Evolutionary conservation across 2,113 vertebrate species (phyloP).

Genomic region (Vombatus ursinus): DNA sequence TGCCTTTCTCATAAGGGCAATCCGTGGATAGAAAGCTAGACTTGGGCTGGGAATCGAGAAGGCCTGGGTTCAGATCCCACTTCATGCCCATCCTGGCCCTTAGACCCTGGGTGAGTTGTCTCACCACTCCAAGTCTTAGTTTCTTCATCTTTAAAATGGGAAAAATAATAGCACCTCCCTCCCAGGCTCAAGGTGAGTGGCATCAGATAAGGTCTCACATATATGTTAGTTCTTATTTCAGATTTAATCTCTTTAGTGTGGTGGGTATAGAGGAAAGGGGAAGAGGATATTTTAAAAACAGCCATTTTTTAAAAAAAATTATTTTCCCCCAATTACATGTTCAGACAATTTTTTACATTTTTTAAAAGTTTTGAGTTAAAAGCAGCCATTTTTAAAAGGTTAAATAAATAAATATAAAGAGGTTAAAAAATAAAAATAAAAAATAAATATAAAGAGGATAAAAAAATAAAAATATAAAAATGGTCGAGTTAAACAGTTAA

Average conservation of each 20-base stretch:
- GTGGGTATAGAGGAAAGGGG: not conserved
- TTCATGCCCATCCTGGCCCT: not conserved
- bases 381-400: not conserved
- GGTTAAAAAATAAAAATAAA: too few species aligned
- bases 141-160: not conserved
- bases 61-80: too few species aligned
- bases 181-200: not conserved
- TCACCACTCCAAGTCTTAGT: not conserved
- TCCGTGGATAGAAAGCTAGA: not conserved
- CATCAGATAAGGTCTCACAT: not conserved
- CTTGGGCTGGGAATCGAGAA: too few species aligned
- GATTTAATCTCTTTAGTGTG: not conserved
- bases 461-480: not conserved
- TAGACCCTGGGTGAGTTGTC: too few species aligned
- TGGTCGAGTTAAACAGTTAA: not conserved
- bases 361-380: not conserved
- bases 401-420: too few species aligned
- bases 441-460: not conserved
- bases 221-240: not conserved
- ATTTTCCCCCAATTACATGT: not conserved
- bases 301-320: not conserved
- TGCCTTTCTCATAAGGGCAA: not conserved
- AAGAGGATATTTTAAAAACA: not conserved
- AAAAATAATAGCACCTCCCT: not conserved
- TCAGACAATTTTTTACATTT: not conserved